Conservation (phyloP, 2,113 vertebrate genomes). For the Pelobates fuscus region DNA sequence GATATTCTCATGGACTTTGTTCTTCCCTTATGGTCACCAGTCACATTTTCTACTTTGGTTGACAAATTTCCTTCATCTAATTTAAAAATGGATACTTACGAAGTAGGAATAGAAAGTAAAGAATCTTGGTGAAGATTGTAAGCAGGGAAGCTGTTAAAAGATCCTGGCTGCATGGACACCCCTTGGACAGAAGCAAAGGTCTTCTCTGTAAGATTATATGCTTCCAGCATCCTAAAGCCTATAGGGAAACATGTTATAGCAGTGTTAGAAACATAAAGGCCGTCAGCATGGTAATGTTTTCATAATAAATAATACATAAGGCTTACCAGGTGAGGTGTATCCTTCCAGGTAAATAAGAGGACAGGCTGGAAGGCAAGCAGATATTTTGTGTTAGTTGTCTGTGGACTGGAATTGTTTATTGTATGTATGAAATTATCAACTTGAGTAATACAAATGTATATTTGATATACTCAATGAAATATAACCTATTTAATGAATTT, state of each 20-base stretch:
- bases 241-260: slow-evolving; percentile 42
- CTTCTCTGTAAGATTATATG: slow-evolving; percentile 93
- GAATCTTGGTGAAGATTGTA: slow-evolving; percentile 92
- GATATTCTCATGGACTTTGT: no score
- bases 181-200: slow-evolving; percentile 83
- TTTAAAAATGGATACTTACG: no score
- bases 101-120: slow-evolving; percentile 81
- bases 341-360: slow-evolving; percentile 95
- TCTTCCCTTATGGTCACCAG: no score
- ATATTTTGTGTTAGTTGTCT: not conserved
- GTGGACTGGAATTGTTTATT: no score
- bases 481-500: no score
- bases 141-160: slow-evolving; percentile 87
- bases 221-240: slow-evolving; percentile 98
- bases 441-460: no score
- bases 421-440: no score
- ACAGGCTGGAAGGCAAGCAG: slow-evolving; percentile 75
- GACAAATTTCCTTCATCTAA: no score
- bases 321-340: slow-evolving; percentile 92
- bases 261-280: slow-evolving; percentile 28
- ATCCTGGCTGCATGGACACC: slow-evolving; percentile 91
- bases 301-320: not conserved
- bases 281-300: not conserved
- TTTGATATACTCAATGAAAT: not conserved
- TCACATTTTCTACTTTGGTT: no score